Evolutionary conservation across 2,113 vertebrate species (phyloP), one percentile per base, ranked within the genome.

Genomic region (Mastomys coucha): DNA sequence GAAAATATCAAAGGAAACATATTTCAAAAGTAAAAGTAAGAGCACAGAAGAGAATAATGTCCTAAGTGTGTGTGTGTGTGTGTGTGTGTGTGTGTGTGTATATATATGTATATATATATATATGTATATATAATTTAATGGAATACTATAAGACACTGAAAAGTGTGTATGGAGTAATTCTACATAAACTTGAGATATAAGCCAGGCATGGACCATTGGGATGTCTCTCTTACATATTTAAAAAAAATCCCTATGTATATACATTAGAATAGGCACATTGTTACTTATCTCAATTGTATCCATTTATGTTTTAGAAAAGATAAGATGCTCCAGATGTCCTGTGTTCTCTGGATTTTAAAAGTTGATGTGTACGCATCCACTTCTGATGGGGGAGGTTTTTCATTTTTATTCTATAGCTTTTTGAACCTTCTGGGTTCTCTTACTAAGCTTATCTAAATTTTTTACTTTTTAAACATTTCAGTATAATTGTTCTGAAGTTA

Each of bases 1-100:
- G 85, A 70, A 93, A 92, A 95, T 73, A 75, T 24, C 28, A 96
- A 84, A 92, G 87, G 60, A 82, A 82, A 95, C 89, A 86, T 5
- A 36, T 82, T 89, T 31, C 36, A 92, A 89, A 82, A 87, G 33
- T 58, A 92, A 89, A 82, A 87, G 33, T 58, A 82, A 89, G 90
- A 75, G 63, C 28, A 65, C 7, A 96, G 31, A 13, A 78, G 73
- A 90, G 45, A 7, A 56, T 19, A 70, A 89, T 75, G 7, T 19
- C 42, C 72, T 76, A 76, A n/a, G n/a, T n/a, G n/a, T n/a, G n/a
- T n/a, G n/a, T n/a, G n/a, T n/a, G n/a, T n/a, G n/a, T n/a, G n/a
- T n/a, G n/a, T n/a, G n/a, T n/a, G n/a, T n/a, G n/a, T n/a, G n/a
- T n/a, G n/a, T n/a, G n/a, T n/a, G n/a, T n/a, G n/a, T n/a, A n/a